Conservation (phyloP, 2,888 invertebrate genomes). For the Torymus auratus region DNA sequence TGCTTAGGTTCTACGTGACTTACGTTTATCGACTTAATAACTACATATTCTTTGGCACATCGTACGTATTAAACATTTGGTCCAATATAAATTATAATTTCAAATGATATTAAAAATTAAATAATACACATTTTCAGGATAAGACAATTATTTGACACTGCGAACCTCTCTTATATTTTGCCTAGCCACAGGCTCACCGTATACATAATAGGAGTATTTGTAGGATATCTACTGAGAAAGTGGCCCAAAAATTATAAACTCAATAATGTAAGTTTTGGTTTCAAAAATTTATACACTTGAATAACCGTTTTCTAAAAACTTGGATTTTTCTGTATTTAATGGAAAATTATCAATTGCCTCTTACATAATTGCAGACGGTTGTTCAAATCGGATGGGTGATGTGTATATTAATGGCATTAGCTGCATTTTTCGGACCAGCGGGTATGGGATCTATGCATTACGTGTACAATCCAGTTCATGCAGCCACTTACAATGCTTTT, state of each 20-base stretch:
- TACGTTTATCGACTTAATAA: constrained; percentile 81
- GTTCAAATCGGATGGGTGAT: constrained; percentile 80
- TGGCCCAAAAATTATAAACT: constrained; percentile 76
- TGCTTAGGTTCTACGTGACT: constrained; percentile 81
- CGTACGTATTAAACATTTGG: constrained; percentile 77
- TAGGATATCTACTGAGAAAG: constrained; percentile 80
- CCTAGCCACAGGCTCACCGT: constrained; percentile 83
- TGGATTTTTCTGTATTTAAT: constrained; percentile 23
- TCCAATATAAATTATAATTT: not conserved
- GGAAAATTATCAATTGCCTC: not conserved
- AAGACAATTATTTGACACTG: constrained; percentile 82
- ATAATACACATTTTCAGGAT: constrained; percentile 76
- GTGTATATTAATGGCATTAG: constrained; percentile 78
- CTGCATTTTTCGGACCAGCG: constrained; percentile 81
- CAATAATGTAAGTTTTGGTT: constrained; percentile 74
- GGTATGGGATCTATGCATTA: constrained; percentile 82
- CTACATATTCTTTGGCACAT: constrained; percentile 83
- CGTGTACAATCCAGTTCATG: constrained; percentile 81
- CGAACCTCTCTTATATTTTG: constrained; percentile 83
- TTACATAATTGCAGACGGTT: constrained; percentile 72
- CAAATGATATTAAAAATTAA: no score
- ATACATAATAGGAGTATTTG: constrained; percentile 83
- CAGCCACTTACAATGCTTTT: constrained; percentile 84
- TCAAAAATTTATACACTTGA: no score
- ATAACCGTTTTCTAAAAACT: not conserved